Evolutionary conservation across 2,888 invertebrate genomes (phyloP).

Genomic region (Nemotelus nigrinus): DNA sequence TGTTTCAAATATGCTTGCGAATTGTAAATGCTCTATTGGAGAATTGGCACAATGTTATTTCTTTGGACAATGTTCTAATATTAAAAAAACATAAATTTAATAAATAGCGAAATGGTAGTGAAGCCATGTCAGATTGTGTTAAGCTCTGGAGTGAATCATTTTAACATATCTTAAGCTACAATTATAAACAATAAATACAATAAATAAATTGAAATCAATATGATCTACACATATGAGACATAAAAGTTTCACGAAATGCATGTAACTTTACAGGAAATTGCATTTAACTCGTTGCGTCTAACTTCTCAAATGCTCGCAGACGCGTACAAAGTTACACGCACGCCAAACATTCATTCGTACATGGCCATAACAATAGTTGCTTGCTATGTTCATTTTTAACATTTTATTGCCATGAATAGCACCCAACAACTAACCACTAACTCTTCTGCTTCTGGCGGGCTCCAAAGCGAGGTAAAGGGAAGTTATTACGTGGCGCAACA

Average conservation of each 20-base stretch:
- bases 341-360: neutral
- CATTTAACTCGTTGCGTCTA: constrained; percentile 19
- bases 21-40: no score
- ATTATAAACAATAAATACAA: no score
- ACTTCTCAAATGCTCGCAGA: neutral
- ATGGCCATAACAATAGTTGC: constrained; percentile 12
- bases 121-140: no score
- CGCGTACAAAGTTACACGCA: neutral
- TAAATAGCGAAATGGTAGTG: no score
- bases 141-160: no score
- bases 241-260: neutral
- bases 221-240: neutral
- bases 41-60: no score
- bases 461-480: constrained; percentile 31
- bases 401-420: constrained; percentile 39
- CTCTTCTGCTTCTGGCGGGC: no score
- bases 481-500: constrained; percentile 55
- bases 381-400: constrained; percentile 13
- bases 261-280: constrained; percentile 25
- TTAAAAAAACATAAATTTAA: no score
- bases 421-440: constrained; percentile 23
- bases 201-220: no score
- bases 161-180: no score
- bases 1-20: no score
- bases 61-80: no score